phyloP scores from a whole-genome alignment of 2,888 invertebrate genomes.

The Acleris emargana region DNA sequence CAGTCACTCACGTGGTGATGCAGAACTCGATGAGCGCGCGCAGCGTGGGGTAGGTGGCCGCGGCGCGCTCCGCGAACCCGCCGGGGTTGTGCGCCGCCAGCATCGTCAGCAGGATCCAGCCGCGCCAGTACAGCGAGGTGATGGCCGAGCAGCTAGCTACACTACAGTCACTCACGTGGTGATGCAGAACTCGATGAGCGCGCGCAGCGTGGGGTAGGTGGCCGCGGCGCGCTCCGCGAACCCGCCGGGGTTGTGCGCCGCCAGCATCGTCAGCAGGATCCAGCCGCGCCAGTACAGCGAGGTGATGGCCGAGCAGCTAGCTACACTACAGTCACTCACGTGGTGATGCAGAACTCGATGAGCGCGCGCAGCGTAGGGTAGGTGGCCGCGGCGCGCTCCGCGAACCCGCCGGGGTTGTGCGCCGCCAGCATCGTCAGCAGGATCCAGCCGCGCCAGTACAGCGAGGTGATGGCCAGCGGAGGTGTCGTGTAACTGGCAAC shows the following conservation, averaged over 20 bases:
- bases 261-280: constrained; percentile 89
- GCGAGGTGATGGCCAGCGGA: constrained; percentile 92
- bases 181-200: constrained; percentile 86
- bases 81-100: constrained; percentile 96
- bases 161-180: constrained; percentile 48
- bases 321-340: constrained; percentile 48
- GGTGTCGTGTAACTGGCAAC: constrained; percentile 89
- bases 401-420: constrained; percentile 95
- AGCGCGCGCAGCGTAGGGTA: constrained; percentile 95
- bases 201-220: constrained; percentile 94
- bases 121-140: constrained; percentile 97
- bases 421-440: constrained; percentile 90
- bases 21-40: constrained; percentile 97
- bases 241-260: constrained; percentile 95
- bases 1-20: constrained; percentile 91
- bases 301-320: constrained; percentile 88
- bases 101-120: constrained; percentile 90
- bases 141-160: neutral
- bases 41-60: constrained; percentile 95
- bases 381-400: constrained; percentile 92
- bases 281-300: constrained; percentile 97
- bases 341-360: constrained; percentile 81
- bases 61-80: constrained; percentile 93
- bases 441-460: constrained; percentile 98
- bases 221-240: constrained; percentile 95